A percentile compares a stretch with the other conserved stretches of the same genome.
Evolutionary conservation across 1,140 invertebrate genomes (phyloP).

Genomic region (Ceratitis capitata): DNA sequence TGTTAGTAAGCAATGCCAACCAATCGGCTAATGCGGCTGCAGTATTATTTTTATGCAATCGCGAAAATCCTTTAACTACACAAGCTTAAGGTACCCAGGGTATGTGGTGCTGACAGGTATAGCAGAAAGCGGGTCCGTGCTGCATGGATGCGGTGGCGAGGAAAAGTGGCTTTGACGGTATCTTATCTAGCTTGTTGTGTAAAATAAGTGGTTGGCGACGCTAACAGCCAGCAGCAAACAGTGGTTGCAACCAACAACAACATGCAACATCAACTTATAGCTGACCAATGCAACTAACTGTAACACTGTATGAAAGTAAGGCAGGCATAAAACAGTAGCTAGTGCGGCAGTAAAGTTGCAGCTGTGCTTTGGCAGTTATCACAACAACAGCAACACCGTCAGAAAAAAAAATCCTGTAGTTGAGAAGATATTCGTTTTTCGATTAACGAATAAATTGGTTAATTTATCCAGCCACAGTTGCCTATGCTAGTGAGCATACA

Average conservation of each 20-base stretch:
- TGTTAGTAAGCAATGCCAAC: no score
- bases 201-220: conserved; percentile 10
- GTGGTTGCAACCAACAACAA: not conserved
- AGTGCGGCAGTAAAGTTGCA: not conserved
- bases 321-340: not conserved
- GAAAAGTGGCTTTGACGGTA: not conserved
- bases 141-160: not conserved
- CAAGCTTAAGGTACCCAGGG: not conserved
- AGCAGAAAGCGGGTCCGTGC: not conserved
- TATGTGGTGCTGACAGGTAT: not conserved
- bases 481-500: no score
- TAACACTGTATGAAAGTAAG: not conserved
- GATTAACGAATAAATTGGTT: conserved; percentile 38
- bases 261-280: not conserved
- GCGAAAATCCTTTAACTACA: no score
- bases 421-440: conserved; percentile 12
- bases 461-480: not conserved
- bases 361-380: conserved; percentile 4
- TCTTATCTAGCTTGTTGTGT: conserved; percentile 21
- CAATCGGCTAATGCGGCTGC: no score
- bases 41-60: no score
- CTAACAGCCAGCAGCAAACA: conserved; percentile 2
- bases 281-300: not conserved
- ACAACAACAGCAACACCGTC: not conserved
- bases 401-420: not conserved